Evolutionary conservation across 2,113 vertebrate genomes (phyloP), one percentile per base, ranked within the genome.

Genomic region (Mustela lutreola): DNA sequence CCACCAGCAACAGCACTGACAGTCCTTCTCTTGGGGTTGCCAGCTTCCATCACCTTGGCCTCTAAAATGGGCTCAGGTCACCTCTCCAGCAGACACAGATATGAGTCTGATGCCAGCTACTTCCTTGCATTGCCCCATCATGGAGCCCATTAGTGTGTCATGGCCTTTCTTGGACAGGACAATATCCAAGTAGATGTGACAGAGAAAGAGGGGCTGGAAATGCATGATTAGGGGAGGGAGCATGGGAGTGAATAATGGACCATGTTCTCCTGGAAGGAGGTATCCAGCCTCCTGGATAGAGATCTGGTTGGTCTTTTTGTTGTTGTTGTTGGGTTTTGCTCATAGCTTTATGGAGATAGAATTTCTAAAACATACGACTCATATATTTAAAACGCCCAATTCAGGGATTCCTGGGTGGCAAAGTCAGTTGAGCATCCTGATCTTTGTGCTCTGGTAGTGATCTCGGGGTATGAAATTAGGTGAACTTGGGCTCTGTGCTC

Each of bases 291-390:
- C 53, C 16, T 56, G 53, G 16, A 10, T 26, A 42, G 70, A 89
- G 50, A 84, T 67, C 39, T 50, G 18, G 31, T 31, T 87, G 63
- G 21, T 12, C 28, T 63, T 8, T 81, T 92, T n/a, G 45, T n/a
- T 53, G 33, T 78, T 71, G 50, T 4, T 50, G 39, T 48, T 87
- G n/a, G 36, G 28, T 85, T 79, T 79, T 50, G 28, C 16, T 73
- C 85, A 90, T 15, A 79, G 62, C 56, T 84, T 85, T 89, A 93
- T 84, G 70, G 31, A 90, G 50, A 93, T 82, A 65, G 56, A 73
- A 81, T 63, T 93, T 67, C 76, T 12, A 48, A 73, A 65, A 58
- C 53, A 56, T 58, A 58, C 0, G 36, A 80, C 58, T 83, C 58
- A 58, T 14, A 39, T 70, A 33, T 86, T 67, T 76, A 50, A 88